Evolutionary conservation across 2,113 vertebrate genomes (phyloP), one percentile per base, ranked within the genome.

Genomic region (Tupaia chinensis): DNA sequence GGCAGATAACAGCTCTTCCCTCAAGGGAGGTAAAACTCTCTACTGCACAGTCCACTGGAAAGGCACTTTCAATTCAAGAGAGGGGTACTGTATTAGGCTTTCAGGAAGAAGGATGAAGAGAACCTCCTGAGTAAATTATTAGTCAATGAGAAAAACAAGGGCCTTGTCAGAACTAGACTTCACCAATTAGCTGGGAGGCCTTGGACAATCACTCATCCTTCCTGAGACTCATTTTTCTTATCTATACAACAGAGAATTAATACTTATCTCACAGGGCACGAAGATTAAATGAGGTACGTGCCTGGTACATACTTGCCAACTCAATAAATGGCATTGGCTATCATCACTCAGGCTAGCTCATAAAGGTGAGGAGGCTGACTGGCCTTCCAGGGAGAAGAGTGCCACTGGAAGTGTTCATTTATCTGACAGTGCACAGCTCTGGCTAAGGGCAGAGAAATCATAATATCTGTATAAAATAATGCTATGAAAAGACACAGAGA

Each of bases 141-240:
- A 85, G n/a, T 65, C 88, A 79, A 56, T 63, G 25, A 89, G 60
- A 85, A 95, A 89, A 92, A 44, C 58, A 74, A 86, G 89, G 10
- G 20, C 65, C 85, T 86, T 65, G 63, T 91, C 69, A 93, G 73
- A 85, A 69, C 23, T 16, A 81, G n/a, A 87, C 25, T 72, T 84
- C 63, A 56, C 58, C 29, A 29, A 1, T 63, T 63, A 77, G 25
- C 17, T 70, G 10, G 65, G 29, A n/a, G 6, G 58, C 19, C 25
- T n/a, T 27, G 44, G 63, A 34, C 14, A 91, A 76, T 90, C 85
- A 72, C 6, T 85, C 53, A 88, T 27, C 23, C 20, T 81, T 88
- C 44, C 25, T 9, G 1, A 56, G 23, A 69, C 11, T 63, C 27
- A 58, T 53, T 87, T 82, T 85, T 87, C 95, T 93, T 63, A 84